These are phyloP conservation scores for Lasaia peninsularis DNA, from an alignment of 1,140 invertebrate genomes.

Conservation along the genomic window DNA sequence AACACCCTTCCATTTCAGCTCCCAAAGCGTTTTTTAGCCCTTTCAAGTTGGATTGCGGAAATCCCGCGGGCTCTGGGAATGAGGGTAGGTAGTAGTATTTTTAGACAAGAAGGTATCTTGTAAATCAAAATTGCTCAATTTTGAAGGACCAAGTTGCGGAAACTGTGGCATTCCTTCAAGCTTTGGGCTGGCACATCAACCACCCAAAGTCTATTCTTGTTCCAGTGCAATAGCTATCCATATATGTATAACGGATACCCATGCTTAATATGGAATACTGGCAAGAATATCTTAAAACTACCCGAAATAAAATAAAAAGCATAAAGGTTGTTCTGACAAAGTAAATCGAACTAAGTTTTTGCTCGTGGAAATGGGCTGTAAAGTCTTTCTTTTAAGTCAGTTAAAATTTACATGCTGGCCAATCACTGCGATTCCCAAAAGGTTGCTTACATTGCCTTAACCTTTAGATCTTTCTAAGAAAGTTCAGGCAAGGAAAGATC, in stretches of 20 bases:
- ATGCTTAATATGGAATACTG: conserved; percentile 36
- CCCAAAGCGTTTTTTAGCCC: conserved; percentile 7
- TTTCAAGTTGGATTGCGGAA: not conserved
- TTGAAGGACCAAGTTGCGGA: conserved; percentile 19
- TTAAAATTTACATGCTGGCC: conserved; percentile 69
- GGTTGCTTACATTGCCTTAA: conserved; percentile 44
- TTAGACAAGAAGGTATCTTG: conserved; percentile 10
- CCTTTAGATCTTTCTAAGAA: conserved; percentile 24
- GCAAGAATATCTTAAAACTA: conserved; percentile 5
- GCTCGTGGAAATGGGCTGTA: not conserved
- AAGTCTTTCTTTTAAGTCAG: conserved; percentile 15
- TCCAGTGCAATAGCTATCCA: conserved; percentile 23
- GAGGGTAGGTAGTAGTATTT: not conserved
- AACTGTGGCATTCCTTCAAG: conserved; percentile 16
- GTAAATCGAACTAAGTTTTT: not conserved
- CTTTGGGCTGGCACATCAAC: conserved; percentile 30
- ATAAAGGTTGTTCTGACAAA: not conserved
- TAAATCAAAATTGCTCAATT: conserved; percentile 17
- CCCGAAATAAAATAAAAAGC: not conserved
- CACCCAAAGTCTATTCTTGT: conserved; percentile 19
- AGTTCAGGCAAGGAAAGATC: not conserved
- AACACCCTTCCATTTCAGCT: conserved; percentile 24
- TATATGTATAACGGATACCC: no score
- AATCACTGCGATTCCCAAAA: conserved; percentile 75
- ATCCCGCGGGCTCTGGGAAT: not conserved